phyloP scores from a whole-genome alignment of 2,113 vertebrate species.

The Anguilla rostrata region DNA sequence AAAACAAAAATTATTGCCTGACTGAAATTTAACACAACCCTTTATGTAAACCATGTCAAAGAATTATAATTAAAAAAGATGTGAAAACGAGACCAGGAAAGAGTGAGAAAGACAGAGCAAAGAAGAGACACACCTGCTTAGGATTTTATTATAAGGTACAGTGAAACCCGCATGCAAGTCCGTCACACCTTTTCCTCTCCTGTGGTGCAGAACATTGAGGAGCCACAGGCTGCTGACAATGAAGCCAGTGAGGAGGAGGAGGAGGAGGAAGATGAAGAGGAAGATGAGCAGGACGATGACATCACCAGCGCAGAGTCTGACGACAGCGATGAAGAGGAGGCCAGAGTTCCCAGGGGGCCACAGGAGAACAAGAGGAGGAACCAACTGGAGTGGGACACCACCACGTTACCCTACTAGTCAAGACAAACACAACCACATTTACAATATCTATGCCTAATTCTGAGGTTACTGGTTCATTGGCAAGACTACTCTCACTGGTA shows the following conservation, averaged over 20 bases:
- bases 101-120: constrained; percentile 4
- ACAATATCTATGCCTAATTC: constrained; percentile 20
- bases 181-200: background rate
- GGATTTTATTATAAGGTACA: background rate
- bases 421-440: constrained; percentile 22
- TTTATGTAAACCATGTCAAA: too few relatives aligned
- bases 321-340: constrained; percentile 82
- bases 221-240: constrained; percentile 72
- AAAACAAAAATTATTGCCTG: too few relatives aligned
- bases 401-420: constrained; percentile 79
- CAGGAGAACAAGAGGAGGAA: constrained; percentile 71
- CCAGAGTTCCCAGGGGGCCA: constrained; percentile 68
- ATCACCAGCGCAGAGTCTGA: constrained; percentile 88
- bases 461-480: constrained; percentile 35
- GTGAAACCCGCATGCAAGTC: too few relatives aligned
- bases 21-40: too few relatives aligned
- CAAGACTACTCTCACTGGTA: constrained; percentile 36
- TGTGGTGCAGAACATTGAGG: constrained; percentile 76
- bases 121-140: background rate
- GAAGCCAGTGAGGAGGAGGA: constrained; percentile 78
- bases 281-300: constrained; percentile 79
- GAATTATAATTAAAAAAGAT: too few relatives aligned
- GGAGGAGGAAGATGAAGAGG: constrained; percentile 69
- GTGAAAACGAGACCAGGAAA: background rate
- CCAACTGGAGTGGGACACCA: constrained; percentile 85